These are phyloP conservation scores for Mustela erminea DNA, from an alignment of 2,797 vertebrate species.

Conservation along the genomic window DNA sequence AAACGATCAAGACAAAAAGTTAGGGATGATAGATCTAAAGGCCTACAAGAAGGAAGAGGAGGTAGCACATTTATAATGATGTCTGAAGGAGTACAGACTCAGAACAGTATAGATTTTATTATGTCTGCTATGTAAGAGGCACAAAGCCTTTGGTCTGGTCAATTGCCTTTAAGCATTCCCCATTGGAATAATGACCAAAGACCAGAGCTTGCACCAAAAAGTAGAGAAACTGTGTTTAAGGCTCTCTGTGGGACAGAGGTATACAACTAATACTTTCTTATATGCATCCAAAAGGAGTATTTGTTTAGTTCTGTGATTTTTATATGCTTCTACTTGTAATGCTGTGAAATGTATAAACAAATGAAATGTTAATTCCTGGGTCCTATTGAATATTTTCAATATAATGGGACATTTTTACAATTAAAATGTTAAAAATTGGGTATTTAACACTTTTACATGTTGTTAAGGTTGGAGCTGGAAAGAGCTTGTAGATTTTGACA, in stretches of 20 bases:
- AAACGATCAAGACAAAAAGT: conserved; percentile 38
- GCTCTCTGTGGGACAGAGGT: not conserved
- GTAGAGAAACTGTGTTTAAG: not conserved
- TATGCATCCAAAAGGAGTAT: not conserved
- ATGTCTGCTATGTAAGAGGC: not conserved
- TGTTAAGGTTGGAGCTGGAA: conserved; percentile 2
- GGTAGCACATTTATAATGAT: not conserved
- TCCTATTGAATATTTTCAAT: not conserved
- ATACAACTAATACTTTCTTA: not conserved
- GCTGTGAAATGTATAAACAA: not conserved
- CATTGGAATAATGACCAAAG: not conserved
- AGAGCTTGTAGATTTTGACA: conserved; percentile 19
- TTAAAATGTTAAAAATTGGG: conserved; percentile 29
- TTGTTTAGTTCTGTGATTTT: not conserved
- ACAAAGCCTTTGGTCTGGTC: not conserved
- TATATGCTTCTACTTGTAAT: not conserved
- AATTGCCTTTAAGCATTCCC: not conserved
- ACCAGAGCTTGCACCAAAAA: conserved; percentile 16
- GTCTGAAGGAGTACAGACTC: not conserved
- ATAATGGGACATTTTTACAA: not conserved
- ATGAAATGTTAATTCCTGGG: conserved; percentile 14
- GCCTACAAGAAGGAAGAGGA: not conserved
- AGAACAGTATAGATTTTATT: not conserved
- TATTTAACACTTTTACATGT: not conserved
- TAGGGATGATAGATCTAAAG: conserved; percentile 15